These are phyloP conservation scores for Epiblema foenella DNA, from an alignment of 2,888 invertebrate species.

Conservation along the genomic window DNA sequence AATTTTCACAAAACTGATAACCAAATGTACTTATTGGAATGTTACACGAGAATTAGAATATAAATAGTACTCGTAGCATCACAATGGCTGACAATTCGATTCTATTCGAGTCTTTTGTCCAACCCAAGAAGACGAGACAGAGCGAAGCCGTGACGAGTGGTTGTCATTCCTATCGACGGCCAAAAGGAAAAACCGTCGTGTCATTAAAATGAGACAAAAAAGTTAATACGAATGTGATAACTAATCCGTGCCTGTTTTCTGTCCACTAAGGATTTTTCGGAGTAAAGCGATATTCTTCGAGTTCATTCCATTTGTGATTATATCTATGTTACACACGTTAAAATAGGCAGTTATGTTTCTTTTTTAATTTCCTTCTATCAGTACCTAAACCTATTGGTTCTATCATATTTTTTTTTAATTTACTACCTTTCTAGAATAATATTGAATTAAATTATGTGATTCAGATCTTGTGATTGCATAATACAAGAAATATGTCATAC, in stretches of 20 bases:
- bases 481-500: too few species aligned
- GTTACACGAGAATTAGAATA: slow-evolving; percentile 67
- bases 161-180: slow-evolving; percentile 31
- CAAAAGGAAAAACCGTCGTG: slow-evolving; percentile 27
- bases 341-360: too few species aligned
- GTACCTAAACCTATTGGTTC: too few species aligned
- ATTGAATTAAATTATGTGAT: too few species aligned
- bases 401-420: too few species aligned
- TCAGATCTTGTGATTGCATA: too few species aligned
- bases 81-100: slow-evolving; percentile 70
- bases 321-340: neutral
- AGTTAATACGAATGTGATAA: slow-evolving; percentile 27
- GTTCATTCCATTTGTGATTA: neutral
- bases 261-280: neutral
- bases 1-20: slow-evolving; percentile 18
- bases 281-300: neutral
- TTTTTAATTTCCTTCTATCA: too few species aligned
- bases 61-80: slow-evolving; percentile 64
- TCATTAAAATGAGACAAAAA: slow-evolving; percentile 36
- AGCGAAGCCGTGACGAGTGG: slow-evolving; percentile 46
- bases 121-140: slow-evolving; percentile 46
- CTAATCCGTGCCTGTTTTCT: neutral
- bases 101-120: slow-evolving; percentile 70
- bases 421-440: too few species aligned
- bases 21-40: slow-evolving; percentile 51